These are phyloP conservation scores for Hermaeophaga mercurialis DNA, from an alignment of 2,888 invertebrate species.

Conservation along the genomic window DNA sequence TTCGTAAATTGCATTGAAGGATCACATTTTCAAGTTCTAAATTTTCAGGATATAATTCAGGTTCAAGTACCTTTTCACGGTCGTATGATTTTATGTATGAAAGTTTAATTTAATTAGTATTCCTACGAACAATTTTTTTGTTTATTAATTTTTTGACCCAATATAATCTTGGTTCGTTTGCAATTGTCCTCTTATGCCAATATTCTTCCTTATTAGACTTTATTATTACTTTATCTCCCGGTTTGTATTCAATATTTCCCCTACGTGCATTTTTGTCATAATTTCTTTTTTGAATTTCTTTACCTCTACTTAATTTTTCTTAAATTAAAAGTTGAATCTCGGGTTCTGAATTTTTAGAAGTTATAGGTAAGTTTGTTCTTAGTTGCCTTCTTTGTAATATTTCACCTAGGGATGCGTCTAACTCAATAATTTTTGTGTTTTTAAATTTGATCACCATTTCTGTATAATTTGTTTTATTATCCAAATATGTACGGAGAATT, in stretches of 20 bases:
- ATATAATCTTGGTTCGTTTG: not conserved
- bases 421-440: conserved; percentile 3
- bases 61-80: not conserved
- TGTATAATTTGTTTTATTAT: conserved; percentile 12
- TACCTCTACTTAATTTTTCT: too few relatives aligned
- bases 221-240: conserved; percentile 32
- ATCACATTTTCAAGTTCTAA: not conserved
- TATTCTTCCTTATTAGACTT: conserved; percentile 29
- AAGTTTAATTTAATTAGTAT: not conserved
- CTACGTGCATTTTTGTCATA: too few relatives aligned
- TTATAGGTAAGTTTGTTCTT: conserved; percentile 30
- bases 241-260: not conserved
- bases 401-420: conserved; percentile 34
- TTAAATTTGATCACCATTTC: conserved; percentile 7
- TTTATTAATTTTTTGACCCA: not conserved
- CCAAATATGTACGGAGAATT: conserved; percentile 14
- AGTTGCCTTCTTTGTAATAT: conserved; percentile 34
- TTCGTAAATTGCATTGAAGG: too few relatives aligned
- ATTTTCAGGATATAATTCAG: not conserved
- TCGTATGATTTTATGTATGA: not conserved
- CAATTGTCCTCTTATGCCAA: conserved; percentile 33
- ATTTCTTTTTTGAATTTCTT: too few relatives aligned
- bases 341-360: conserved; percentile 27
- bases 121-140: not conserved
- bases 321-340: conserved; percentile 8